Evolutionary conservation across 1,140 invertebrate genomes (phyloP).

Genomic region (Papilio polytes): DNA sequence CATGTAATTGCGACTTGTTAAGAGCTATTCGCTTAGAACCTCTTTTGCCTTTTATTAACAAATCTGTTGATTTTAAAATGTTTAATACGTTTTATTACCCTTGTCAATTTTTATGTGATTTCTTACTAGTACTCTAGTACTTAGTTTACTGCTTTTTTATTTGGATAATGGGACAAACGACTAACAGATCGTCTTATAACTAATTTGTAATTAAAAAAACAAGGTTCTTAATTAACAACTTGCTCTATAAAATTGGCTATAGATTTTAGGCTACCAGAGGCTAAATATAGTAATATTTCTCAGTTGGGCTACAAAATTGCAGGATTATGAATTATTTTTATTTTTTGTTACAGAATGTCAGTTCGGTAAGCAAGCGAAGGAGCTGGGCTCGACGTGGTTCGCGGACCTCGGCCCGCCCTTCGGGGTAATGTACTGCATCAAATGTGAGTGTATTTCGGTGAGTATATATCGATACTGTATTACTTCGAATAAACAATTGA

Average conservation of each 20-base stretch:
- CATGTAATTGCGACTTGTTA: conserved; percentile 67
- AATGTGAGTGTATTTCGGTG: conserved; percentile 96
- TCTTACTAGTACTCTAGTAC: too few relatives aligned
- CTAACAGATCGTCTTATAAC: too few relatives aligned
- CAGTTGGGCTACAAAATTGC: too few relatives aligned
- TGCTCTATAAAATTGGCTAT: neutral
- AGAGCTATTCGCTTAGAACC: conserved; percentile 46
- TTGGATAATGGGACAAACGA: too few relatives aligned
- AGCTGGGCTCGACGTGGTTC: conserved; percentile 94
- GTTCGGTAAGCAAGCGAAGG: conserved; percentile 93
- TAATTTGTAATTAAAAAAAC: neutral
- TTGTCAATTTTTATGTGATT: too few relatives aligned
- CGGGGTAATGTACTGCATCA: conserved; percentile 96
- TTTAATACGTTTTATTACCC: neutral
- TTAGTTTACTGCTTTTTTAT: too few relatives aligned
- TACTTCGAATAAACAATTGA: conserved; percentile 17
- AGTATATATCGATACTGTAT: conserved; percentile 80
- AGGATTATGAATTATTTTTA: neutral
- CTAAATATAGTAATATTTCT: too few relatives aligned
- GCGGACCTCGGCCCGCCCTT: conserved; percentile 95
- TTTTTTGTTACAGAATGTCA: conserved; percentile 92
- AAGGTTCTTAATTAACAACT: neutral
- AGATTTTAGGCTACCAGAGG: neutral
- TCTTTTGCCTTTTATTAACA: conserved; percentile 42
- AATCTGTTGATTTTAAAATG: conserved; percentile 29